phyloP scores from a whole-genome alignment of 2,888 invertebrate species.

The Scrobipalpa atriplicella region DNA sequence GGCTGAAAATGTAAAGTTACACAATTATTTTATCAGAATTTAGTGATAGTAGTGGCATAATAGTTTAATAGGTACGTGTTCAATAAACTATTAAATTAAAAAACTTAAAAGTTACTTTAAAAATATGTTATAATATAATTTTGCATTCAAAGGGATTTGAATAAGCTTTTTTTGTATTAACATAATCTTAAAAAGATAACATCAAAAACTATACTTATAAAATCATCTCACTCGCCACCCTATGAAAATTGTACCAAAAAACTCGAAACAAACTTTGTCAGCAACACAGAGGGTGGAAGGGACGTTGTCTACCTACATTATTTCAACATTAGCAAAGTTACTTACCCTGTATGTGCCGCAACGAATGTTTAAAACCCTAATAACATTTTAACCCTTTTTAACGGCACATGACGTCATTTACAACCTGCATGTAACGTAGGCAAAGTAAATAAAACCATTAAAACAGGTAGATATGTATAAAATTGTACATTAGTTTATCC shows the following conservation, averaged over 20 bases:
- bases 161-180: not conserved
- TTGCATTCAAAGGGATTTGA: not conserved
- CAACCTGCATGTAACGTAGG: constrained; percentile 5
- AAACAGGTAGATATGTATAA: not conserved
- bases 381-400: constrained; percentile 20
- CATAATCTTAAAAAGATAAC: not conserved
- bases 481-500: constrained; percentile 3
- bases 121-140: too few species aligned
- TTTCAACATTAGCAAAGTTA: constrained; percentile 70
- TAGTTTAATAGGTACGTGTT: too few species aligned
- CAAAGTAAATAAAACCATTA: constrained; percentile 18
- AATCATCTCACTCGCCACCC: not conserved
- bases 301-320: constrained; percentile 49
- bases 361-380: constrained; percentile 19
- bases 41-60: too few species aligned
- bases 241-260: not conserved
- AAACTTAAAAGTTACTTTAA: too few species aligned
- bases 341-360: not conserved
- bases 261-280: constrained; percentile 6
- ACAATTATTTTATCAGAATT: too few species aligned
- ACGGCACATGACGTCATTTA: constrained; percentile 18
- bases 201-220: not conserved
- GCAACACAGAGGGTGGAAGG: constrained; percentile 19
- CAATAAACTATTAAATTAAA: too few species aligned
- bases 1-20: too few species aligned